phyloP scores from a whole-genome alignment of 2,113 vertebrate genomes.

The Prionailurus bengalensis region DNA sequence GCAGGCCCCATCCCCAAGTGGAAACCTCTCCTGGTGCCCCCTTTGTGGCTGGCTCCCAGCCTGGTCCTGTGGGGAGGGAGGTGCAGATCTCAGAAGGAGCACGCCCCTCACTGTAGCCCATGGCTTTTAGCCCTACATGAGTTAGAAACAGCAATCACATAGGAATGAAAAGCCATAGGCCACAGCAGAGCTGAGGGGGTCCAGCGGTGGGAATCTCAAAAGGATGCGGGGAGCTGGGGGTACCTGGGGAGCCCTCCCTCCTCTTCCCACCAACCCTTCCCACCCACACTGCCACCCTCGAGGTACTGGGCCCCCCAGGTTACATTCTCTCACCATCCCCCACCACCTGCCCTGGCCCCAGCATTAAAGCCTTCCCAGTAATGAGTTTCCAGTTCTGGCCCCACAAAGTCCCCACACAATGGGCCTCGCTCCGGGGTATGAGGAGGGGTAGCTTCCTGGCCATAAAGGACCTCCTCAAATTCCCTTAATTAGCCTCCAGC shows the following conservation, averaged over 20 bases:
- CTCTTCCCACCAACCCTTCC: neutral
- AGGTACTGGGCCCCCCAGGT: conserved; percentile 44
- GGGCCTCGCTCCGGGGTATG: conserved; percentile 55
- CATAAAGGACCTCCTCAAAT: conserved; percentile 60
- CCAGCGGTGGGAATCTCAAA: conserved; percentile 75
- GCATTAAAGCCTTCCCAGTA: conserved; percentile 67
- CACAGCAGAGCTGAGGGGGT: conserved; percentile 92
- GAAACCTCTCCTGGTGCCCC: conserved; percentile 46
- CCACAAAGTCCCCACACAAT: conserved; percentile 75
- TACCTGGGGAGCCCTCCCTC: conserved; percentile 18
- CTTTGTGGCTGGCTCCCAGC: neutral
- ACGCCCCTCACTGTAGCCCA: conserved; percentile 95
- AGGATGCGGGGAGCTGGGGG: conserved; percentile 32
- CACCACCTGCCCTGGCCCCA: conserved; percentile 44
- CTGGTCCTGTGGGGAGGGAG: conserved; percentile 1
- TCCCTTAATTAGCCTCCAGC: conserved; percentile 66
- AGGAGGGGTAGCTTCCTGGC: conserved; percentile 76
- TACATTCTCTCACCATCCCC: conserved; percentile 38
- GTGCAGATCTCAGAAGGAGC: conserved; percentile 74
- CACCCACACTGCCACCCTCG: neutral
- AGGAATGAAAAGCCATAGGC: conserved; percentile 99
- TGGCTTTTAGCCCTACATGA: conserved; percentile 99
- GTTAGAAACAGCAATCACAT: conserved; percentile 97
- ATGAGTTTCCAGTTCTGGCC: conserved; percentile 73
- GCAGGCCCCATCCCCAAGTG: neutral